Evolutionary conservation across 92 coral and sea anemone genomes (phyloP), one percentile per base, ranked within the genome.

Genomic region (Virgularia gustaviana): DNA sequence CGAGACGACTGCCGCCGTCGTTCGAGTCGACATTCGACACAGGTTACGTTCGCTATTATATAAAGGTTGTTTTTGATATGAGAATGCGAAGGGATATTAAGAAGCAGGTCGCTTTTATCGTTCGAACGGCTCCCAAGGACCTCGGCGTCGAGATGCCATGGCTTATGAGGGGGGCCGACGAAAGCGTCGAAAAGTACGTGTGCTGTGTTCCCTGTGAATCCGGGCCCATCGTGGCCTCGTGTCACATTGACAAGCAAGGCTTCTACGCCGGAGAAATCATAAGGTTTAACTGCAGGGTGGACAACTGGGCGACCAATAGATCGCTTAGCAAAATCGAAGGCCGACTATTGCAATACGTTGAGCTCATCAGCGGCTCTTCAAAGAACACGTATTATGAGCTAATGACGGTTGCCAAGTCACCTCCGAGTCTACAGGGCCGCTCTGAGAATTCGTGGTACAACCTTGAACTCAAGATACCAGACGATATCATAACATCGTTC

Each of bases 391-490:
- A 13, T 29, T 4, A 34, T 0, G 44, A 33, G 31, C 28, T 33
- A 9, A 16, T 52, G 22, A 36, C 15, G 16, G 36, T 23, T n/a
- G 41, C 43, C n/a, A n/a, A n/a, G n/a, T n/a, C n/a, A n/a, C 38
- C 51, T 42, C 20, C 41, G 44, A 36, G 54, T 7, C 8, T 41
- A 41, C 72, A 43, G 44, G 19, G 54, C 2, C 7, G 72, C 4
- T 32, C 18, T 65, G 72, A 65, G 29, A 56, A 20, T 32, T 20
- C 41, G 13, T 36, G 66, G 66, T 23, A 60, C 4, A 60, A 60
- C 35, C 41, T 30, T 11, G 20, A 19, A 36, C 42, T 60, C 9
- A 32, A 60, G 9, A 32, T 31, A 0, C 41, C 66, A 9, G 18
- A 30, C 31, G 32, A 37, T 0, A 41, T 41, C 29, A 24, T 9